Percentiles rank a stretch among this genome's conserved stretches.
phyloP scores from a whole-genome alignment of 2,888 invertebrate genomes.

The Pasiphila rectangulata region DNA sequence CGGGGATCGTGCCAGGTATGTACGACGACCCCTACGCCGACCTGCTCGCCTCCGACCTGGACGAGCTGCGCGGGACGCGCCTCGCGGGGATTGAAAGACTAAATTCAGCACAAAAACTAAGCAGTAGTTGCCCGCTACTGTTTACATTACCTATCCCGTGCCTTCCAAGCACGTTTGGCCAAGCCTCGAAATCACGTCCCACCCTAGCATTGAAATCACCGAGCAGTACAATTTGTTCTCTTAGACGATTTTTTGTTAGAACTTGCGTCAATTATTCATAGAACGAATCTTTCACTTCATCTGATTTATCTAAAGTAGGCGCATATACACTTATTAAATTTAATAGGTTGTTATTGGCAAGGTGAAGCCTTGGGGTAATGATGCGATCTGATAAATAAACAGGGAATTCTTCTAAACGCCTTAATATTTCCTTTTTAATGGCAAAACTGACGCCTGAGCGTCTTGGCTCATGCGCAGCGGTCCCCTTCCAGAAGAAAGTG shows the following conservation, averaged over 20 bases:
- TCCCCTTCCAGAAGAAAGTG: conserved; percentile 33
- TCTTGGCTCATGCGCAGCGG: conserved; percentile 12
- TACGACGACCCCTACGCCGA: no score
- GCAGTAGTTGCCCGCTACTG: conserved; percentile 30
- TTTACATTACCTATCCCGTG: conserved; percentile 38
- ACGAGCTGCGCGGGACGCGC: no score
- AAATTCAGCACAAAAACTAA: conserved; percentile 3
- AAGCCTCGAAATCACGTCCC: conserved; percentile 19
- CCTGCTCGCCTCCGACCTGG: no score
- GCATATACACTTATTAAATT: conserved; percentile 38
- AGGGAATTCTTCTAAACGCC: no score
- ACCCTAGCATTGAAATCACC: no score
- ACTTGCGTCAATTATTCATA: conserved; percentile 31
- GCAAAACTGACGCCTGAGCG: conserved; percentile 31
- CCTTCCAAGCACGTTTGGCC: conserved; percentile 30
- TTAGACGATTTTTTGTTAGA: not conserved
- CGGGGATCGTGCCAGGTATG: no score
- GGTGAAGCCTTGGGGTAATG: conserved; percentile 23
- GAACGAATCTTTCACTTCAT: conserved; percentile 32
- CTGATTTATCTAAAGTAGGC: no score
- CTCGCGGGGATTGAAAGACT: no score
- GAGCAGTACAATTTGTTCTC: conserved; percentile 10
- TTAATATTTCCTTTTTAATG: no score
- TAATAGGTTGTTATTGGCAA: conserved; percentile 29
- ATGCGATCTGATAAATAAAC: conserved; percentile 29